phyloP scores from a whole-genome alignment of 2,797 vertebrate species.

The Xyrichtys novacula region DNA sequence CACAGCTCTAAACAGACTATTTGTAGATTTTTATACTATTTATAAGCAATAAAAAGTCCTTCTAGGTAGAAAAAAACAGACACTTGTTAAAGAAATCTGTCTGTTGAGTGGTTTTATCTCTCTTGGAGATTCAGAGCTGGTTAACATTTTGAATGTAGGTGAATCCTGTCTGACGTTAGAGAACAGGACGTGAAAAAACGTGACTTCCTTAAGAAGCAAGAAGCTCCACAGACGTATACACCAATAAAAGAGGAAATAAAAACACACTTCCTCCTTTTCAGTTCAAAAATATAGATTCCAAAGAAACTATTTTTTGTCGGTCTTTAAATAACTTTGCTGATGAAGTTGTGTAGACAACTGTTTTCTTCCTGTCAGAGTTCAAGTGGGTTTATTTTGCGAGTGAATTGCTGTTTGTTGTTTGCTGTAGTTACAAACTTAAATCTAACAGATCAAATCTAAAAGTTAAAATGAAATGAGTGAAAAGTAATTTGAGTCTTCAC shows the following conservation, averaged over 20 bases:
- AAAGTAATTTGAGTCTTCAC: slow-evolving; percentile 44
- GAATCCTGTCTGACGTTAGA: slow-evolving; percentile 15
- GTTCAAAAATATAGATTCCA: slow-evolving; percentile 6
- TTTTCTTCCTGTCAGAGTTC: no score
- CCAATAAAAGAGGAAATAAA: slow-evolving; percentile 43
- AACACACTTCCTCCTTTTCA: slow-evolving; percentile 42
- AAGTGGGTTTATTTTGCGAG: no score
- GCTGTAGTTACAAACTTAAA: no score
- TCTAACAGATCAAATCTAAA: neutral
- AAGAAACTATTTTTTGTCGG: neutral
- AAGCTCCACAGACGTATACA: slow-evolving; percentile 32
- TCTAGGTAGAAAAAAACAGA: no score
- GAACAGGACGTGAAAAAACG: slow-evolving; percentile 18
- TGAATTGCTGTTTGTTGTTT: no score
- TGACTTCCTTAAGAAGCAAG: slow-evolving; percentile 5
- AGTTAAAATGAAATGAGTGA: neutral
- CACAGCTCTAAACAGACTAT: no score
- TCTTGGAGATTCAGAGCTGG: no score
- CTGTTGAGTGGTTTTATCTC: no score
- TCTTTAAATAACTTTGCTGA: neutral
- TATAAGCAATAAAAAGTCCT: no score
- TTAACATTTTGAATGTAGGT: neutral
- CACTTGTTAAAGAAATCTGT: no score
- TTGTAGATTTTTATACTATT: no score
- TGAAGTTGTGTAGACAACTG: neutral